Conservation (phyloP, 2,797 vertebrate species). For the Clarias fuscus region DNA sequence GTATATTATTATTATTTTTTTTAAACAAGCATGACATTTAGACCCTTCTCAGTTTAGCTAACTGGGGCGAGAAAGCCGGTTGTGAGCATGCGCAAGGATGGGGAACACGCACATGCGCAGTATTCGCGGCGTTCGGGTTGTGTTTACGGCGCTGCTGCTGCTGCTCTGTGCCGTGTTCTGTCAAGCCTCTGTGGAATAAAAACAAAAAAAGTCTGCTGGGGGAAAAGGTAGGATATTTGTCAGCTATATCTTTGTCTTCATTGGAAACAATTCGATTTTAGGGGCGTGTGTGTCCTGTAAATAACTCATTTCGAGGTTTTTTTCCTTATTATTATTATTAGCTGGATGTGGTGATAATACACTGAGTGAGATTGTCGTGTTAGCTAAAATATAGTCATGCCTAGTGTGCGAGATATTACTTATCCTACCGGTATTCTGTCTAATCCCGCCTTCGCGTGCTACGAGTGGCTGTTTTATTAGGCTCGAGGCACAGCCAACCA, state of each 20-base stretch:
- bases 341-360: background rate
- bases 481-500: background rate
- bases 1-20: too few species aligned
- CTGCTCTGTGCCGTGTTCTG: constrained; percentile 71
- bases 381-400: constrained; percentile 5
- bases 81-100: background rate
- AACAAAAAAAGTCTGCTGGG: constrained; percentile 49
- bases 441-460: background rate
- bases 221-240: constrained; percentile 67
- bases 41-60: background rate
- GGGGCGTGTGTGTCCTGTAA: background rate
- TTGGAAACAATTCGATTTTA: background rate
- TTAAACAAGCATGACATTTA: background rate
- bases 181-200: constrained; percentile 69
- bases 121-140: constrained; percentile 67
- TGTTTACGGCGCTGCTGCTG: constrained; percentile 78
- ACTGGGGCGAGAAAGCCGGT: background rate
- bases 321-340: too few species aligned
- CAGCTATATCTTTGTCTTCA: background rate
- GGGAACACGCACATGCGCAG: constrained; percentile 65
- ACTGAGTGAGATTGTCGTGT: background rate
- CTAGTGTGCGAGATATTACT: constrained; percentile 6
- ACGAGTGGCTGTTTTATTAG: background rate
- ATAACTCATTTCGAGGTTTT: background rate
- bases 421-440: background rate